These are phyloP conservation scores for Scaptomyza caliginosa DNA, from an alignment of 2,888 invertebrate species.

Conservation along the genomic window DNA sequence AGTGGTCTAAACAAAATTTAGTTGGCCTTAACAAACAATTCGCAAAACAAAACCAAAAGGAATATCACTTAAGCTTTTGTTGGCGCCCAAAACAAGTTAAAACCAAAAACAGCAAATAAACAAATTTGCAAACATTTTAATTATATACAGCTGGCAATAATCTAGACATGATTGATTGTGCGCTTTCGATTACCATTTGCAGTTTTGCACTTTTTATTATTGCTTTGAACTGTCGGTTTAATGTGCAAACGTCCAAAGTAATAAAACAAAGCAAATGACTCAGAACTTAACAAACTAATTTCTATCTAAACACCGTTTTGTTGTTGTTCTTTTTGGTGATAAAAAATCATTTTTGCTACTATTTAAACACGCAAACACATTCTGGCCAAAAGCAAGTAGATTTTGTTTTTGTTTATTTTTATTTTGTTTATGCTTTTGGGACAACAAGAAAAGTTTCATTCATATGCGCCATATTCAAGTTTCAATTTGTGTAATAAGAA, in stretches of 20 bases:
- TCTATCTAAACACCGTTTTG: constrained; percentile 2
- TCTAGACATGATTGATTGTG: constrained; percentile 14
- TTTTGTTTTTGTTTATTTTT: constrained; percentile 28
- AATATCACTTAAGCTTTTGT: constrained; percentile 63
- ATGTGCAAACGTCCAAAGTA: constrained; percentile 3
- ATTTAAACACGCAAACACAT: constrained; percentile 20
- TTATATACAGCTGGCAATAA: constrained; percentile 14
- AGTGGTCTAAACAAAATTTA: constrained; percentile 56
- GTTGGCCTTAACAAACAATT: constrained; percentile 43
- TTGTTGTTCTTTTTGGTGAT: constrained; percentile 20
- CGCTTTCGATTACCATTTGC: constrained; percentile 21
- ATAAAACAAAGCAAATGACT: constrained; percentile 35
- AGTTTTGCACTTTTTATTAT: constrained; percentile 19
- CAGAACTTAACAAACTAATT: constrained; percentile 13
- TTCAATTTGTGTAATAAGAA: constrained; percentile 47
- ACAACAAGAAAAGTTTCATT: constrained; percentile 48
- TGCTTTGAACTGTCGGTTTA: constrained; percentile 20
- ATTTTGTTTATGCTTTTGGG: constrained; percentile 55
- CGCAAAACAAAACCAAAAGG: background rate
- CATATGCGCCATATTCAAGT: constrained; percentile 63
- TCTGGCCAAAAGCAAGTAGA: constrained; percentile 8
- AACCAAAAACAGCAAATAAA: constrained; percentile 32
- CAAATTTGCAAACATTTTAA: constrained; percentile 51
- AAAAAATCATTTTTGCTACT: constrained; percentile 25
- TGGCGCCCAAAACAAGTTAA: constrained; percentile 21